Evolutionary conservation across 2,797 vertebrate genomes (phyloP), one percentile per base, ranked within the genome.

Genomic region (Danio kyathit): DNA sequence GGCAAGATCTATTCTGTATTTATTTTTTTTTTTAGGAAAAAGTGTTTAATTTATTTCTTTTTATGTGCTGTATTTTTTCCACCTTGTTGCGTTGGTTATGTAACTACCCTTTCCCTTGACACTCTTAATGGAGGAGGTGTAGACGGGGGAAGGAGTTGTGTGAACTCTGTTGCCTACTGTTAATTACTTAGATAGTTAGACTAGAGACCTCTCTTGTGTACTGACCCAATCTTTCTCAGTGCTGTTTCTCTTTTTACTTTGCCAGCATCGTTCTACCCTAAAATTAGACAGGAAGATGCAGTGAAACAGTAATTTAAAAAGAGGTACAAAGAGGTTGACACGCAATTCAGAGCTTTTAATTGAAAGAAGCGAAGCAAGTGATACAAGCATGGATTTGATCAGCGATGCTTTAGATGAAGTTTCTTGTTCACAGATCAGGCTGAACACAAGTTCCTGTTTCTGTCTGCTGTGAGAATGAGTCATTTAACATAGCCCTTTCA

Each of bases 271-370:
- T 75, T 67, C 67, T 75, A 66, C 11, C 78, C 69, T 70, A 48
- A 63, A 41, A 78, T 63, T 73, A 78, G 64, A 86, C 61, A 52
- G 66, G 75, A 83, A 74, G 66, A 71, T 79, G 64, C 59, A 71
- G 72, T 80, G 49, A 83, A 83, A 82, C 57, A 21, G 51, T 78
- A 66, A 70, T 83, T 63, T 82, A 78, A 76, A 65, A 70, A 38
- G 40, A 76, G 79, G 72, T 74, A 76, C 71, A 83, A 80, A 81
- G 19, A 82, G 49, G 71, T 72, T 16, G 79, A 82, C 29, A 48
- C 40, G 66, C 49, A 43, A 51, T 71, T 21, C 48, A 5, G 48
- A 19, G 66, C 19, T 75, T 82, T 44, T 84, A 78, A 84, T 71
- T 84, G 21, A 81, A 80, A 74, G 44, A 69, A 38, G 59, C 12